A percentile compares a stretch with the other conserved stretches of the same genome.
phyloP scores from a whole-genome alignment of 2,888 invertebrate species.

The Orthosia incerta region DNA sequence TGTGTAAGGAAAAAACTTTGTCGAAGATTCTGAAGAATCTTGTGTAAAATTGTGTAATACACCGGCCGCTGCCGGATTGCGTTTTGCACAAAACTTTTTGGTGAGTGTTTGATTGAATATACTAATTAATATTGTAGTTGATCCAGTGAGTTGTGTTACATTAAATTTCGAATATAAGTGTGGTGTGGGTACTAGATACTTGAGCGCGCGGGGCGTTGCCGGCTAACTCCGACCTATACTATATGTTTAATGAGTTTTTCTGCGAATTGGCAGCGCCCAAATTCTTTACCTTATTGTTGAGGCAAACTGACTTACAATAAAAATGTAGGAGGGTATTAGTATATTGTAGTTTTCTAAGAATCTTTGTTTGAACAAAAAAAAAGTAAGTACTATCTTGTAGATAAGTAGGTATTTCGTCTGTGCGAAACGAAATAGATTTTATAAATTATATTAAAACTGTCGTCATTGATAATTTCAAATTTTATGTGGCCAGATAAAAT shows the following conservation, averaged over 20 bases:
- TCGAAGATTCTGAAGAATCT: conserved; percentile 91
- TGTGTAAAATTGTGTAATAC: conserved; percentile 91
- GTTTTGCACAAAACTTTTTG: conserved; percentile 89
- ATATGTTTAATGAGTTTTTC: conserved; percentile 79
- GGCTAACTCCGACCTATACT: conserved; percentile 71
- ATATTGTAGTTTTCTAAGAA: conserved; percentile 2
- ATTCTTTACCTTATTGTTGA: conserved; percentile 73
- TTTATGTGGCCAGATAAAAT: neutral
- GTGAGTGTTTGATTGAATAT: conserved; percentile 78
- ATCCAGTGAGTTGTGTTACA: conserved; percentile 36
- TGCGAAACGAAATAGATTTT: conserved; percentile 8
- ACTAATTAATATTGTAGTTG: conserved; percentile 38
- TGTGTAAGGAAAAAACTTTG: conserved; percentile 91
- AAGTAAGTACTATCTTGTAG: conserved; percentile 6
- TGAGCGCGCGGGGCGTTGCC: conserved; percentile 84
- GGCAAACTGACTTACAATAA: conserved; percentile 17
- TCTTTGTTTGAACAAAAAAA: conserved; percentile 11
- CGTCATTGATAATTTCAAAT: neutral
- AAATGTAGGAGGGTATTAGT: conserved; percentile 12
- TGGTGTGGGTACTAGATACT: conserved; percentile 65
- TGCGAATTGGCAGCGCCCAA: conserved; percentile 82
- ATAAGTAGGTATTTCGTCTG: conserved; percentile 1
- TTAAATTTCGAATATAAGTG: conserved; percentile 54
- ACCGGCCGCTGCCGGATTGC: conserved; percentile 88
- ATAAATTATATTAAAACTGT: neutral